Percentiles rank a stretch among this genome's conserved stretches.
phyloP scores from a whole-genome alignment of 1,140 invertebrate species.

The Papilio helenus region DNA sequence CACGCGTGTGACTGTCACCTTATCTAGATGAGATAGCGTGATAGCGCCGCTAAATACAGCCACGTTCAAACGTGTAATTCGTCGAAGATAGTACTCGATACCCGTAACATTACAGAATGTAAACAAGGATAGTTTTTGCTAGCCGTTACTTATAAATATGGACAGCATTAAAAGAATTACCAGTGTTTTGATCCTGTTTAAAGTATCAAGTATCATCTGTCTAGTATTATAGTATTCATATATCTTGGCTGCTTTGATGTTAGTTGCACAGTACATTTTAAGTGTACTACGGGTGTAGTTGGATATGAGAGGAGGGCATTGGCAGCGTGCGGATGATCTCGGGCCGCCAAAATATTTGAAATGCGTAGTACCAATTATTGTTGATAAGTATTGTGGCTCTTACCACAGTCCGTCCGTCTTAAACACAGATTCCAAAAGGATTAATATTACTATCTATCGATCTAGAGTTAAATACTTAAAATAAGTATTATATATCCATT shows the following conservation, averaged over 20 bases:
- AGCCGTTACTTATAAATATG: background rate
- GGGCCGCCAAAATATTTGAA: too few species aligned
- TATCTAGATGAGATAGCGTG: conserved; percentile 3
- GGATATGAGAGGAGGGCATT: too few species aligned
- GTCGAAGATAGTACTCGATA: background rate
- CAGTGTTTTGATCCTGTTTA: background rate
- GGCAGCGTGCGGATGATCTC: too few species aligned
- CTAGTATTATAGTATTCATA: too few species aligned
- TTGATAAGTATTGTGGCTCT: too few species aligned
- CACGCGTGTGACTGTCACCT: background rate
- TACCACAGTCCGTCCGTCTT: too few species aligned
- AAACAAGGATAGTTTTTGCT: background rate
- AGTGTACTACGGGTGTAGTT: too few species aligned
- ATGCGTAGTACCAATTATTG: too few species aligned
- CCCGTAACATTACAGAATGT: background rate
- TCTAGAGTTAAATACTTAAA: too few species aligned
- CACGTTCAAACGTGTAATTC: background rate
- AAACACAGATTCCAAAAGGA: background rate
- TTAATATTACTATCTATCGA: background rate
- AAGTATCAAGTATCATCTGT: background rate
- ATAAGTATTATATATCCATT: too few species aligned
- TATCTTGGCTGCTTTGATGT: too few species aligned
- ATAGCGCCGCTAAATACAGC: background rate
- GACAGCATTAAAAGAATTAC: background rate
- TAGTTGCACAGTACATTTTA: too few species aligned